phyloP scores from a whole-genome alignment of 2,113 vertebrate genomes.

The Miniopterus natalensis region DNA sequence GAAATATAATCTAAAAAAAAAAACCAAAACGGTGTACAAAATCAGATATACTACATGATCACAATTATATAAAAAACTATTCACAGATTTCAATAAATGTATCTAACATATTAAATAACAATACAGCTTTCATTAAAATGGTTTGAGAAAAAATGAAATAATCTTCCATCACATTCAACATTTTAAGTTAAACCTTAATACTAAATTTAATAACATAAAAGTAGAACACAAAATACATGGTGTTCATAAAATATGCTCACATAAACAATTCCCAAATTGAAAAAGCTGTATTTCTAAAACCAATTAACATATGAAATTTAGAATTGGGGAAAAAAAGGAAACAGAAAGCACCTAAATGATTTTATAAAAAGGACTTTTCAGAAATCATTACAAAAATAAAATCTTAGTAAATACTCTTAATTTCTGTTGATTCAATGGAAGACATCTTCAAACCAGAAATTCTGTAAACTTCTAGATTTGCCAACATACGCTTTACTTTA shows the following conservation, averaged over 20 bases:
- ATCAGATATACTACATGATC: conserved; percentile 6
- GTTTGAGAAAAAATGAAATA: conserved; percentile 32
- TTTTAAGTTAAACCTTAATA: conserved; percentile 55
- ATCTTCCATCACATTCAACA: neutral
- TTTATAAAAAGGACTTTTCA: conserved; percentile 41
- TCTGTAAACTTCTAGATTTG: neutral
- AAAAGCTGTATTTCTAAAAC: conserved; percentile 50
- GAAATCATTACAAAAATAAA: conserved; percentile 45
- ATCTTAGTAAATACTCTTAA: conserved; percentile 33
- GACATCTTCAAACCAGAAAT: conserved; percentile 39
- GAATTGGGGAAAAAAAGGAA: neutral
- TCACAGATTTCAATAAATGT: neutral
- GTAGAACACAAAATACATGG: conserved; percentile 6
- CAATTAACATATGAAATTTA: conserved; percentile 32
- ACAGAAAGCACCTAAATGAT: conserved; percentile 16
- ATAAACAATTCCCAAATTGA: conserved; percentile 55
- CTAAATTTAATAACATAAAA: conserved; percentile 54
- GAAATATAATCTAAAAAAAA: no score
- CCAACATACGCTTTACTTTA: neutral
- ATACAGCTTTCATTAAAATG: conserved; percentile 49
- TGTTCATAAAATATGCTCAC: conserved; percentile 37
- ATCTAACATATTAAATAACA: conserved; percentile 15
- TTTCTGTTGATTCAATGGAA: neutral
- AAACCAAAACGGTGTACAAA: neutral
- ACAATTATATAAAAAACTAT: conserved; percentile 24